Evolutionary conservation across 2,888 invertebrate species (phyloP).

Genomic region (Pterostichus madidus): DNA sequence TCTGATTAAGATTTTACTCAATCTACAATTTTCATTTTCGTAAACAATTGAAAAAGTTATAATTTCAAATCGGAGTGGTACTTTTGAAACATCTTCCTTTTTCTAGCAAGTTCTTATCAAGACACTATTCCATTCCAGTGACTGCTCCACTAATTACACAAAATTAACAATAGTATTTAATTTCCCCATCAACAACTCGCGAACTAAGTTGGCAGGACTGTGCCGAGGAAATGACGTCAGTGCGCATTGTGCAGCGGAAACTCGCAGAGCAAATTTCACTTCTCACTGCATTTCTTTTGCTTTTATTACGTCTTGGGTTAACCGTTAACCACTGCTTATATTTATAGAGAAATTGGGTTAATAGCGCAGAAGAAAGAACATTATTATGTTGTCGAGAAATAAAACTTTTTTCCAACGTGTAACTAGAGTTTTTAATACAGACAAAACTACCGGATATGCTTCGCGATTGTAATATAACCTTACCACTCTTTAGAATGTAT

Average conservation of each 20-base stretch:
- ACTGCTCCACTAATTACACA: slow-evolving; percentile 14
- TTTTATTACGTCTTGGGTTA: slow-evolving; percentile 27
- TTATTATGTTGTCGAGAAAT: background rate
- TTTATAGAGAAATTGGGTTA: slow-evolving; percentile 2
- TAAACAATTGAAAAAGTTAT: no score
- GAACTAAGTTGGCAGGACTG: slow-evolving; percentile 39
- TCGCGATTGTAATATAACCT: no score
- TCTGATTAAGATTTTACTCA: no score
- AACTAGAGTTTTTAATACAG: no score
- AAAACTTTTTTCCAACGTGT: background rate
- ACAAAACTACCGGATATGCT: background rate
- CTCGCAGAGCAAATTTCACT: slow-evolving; percentile 10
- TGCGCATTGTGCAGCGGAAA: slow-evolving; percentile 17
- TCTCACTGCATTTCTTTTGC: slow-evolving; percentile 19
- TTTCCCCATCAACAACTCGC: slow-evolving; percentile 40
- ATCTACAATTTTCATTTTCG: no score
- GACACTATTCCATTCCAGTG: background rate
- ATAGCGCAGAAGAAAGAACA: background rate
- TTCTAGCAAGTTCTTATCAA: background rate
- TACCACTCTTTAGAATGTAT: no score
- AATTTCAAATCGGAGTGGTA: no score
- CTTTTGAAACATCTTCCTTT: no score
- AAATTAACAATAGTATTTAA: slow-evolving; percentile 46
- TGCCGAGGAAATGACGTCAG: slow-evolving; percentile 28
- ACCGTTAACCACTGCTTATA: background rate